phyloP scores from a whole-genome alignment of 2,113 vertebrate species.

The Pomatorhinus ruficollis region DNA sequence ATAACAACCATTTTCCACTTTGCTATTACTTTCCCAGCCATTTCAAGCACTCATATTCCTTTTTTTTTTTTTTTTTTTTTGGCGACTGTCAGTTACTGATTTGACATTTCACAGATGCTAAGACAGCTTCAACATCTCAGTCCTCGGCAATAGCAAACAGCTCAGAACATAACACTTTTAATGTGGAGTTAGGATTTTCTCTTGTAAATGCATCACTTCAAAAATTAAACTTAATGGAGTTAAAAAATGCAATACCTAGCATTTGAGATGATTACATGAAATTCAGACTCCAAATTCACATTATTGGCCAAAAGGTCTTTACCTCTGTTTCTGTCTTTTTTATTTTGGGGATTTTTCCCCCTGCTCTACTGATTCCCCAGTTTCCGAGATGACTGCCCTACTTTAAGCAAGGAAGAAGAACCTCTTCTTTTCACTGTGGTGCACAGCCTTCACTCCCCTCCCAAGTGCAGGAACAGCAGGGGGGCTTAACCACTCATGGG shows the following conservation, averaged over 20 bases:
- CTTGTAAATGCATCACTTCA: not conserved
- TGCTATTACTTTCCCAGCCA: not conserved
- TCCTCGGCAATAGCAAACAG: not conserved
- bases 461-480: constrained; percentile 31
- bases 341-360: too few relatives aligned
- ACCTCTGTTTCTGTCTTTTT: not conserved
- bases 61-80: not conserved
- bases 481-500: constrained; percentile 47
- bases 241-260: not conserved
- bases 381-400: not conserved
- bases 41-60: not conserved
- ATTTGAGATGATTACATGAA: not conserved
- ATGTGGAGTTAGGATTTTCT: not conserved
- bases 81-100: not conserved
- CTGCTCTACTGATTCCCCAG: not conserved
- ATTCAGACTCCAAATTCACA: not conserved
- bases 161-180: not conserved
- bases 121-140: not conserved
- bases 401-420: not conserved
- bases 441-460: not conserved
- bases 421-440: not conserved
- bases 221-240: not conserved
- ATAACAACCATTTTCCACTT: not conserved
- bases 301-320: not conserved
- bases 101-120: not conserved